Evolutionary conservation across 2,797 vertebrate species (phyloP), one percentile per base, ranked within the genome.

Genomic region (Mormyrops attenuatus): DNA sequence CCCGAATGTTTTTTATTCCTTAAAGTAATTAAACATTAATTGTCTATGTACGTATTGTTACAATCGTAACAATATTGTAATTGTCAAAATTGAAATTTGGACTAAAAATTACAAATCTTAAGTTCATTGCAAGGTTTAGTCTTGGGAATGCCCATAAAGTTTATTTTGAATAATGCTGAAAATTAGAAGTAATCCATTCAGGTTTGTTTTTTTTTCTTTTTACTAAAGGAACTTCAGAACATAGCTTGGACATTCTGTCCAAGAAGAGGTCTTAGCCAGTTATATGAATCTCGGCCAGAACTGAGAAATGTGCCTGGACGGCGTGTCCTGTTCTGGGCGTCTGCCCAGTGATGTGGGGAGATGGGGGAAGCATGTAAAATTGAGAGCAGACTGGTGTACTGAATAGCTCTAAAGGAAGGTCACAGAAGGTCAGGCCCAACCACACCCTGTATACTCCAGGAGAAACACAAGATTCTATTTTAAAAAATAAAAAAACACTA

Each of bases 321-420:
- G 26, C 47, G 44, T 44, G 44, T 86, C 82, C 88, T 86, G 80
- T 86, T 22, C 82, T 89, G 55, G 82, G 80, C 34, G 60, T 47
- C 55, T 85, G 57, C 41, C 88, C 88, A 69, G 34, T n/a, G 41
- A 30, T 41, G 73, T 38, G 53, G 57, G 15, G 53, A n/a, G 85
- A 30, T 88, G 60, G 30, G 3, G 34, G 49, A 90, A 60, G 90
- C 73, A 30, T 73, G 50, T 84, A 90, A 88, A 90, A 88, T 47
- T 5, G n/a, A 49, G 84, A 52, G 66, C 85, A 88, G 82, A 69
- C 55, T 90, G 87, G 49, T 44, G 38, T 41, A 53, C 34, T 55
- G 86, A 38, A 44, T 30, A 88, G 50, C 88, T 88, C 80, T 49
- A 88, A 88, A 82, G 73, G 13, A 63, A 89, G 86, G 88, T 88